Evolutionary conservation across 1,140 invertebrate species (phyloP), one percentile per base, ranked within the genome.

Genomic region (Danaus plexippus): DNA sequence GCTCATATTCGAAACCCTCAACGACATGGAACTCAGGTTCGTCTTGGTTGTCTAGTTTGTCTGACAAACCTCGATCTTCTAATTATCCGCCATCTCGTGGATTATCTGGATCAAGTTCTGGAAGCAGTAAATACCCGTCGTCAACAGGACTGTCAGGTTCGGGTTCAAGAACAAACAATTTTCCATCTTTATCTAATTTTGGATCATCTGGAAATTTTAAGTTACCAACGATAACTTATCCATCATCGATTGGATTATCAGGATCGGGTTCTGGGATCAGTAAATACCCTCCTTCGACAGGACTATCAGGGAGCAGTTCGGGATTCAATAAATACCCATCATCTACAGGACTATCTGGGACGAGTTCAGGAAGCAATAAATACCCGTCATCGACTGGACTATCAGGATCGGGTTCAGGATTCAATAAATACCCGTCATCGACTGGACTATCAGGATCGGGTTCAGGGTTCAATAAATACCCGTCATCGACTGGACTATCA

Each of bases 11-110:
- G 12, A 54, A 54, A 15, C 45, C 52, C 6, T 54, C 43, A 7
- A 51, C 48, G 9, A 46, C 55, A 12, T 57, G 18, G 54, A 52
- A 22, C 7, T 66, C 60, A 11, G 55, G 64, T 43, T 61, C 52
- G 9, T 54, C 13, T 18, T 43, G 46, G 2, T 48, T 13, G 13
- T 55, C 57, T 9, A 41, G 55, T 15, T 54, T 42, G n/a, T 61
- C 49, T 2, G 56, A 63, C 9, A 48, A 48, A 13, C 46, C 53
- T 6, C 15, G 62, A 22, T 42, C 51, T 18, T 64, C 47, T 9
- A 63, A 67, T 10, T 67, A 65, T 5, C 66, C 66, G 10, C 69
- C 66, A n/a, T 57, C 52, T 9, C 61, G 54, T 18, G 66, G 66
- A n/a, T 53, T 66, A 52, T 73, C 71, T 1, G 67, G 70, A 11